Base-by-base conservation (phyloP, 1,140 invertebrate species). In the Temnothorax curvispinosus region DNA sequence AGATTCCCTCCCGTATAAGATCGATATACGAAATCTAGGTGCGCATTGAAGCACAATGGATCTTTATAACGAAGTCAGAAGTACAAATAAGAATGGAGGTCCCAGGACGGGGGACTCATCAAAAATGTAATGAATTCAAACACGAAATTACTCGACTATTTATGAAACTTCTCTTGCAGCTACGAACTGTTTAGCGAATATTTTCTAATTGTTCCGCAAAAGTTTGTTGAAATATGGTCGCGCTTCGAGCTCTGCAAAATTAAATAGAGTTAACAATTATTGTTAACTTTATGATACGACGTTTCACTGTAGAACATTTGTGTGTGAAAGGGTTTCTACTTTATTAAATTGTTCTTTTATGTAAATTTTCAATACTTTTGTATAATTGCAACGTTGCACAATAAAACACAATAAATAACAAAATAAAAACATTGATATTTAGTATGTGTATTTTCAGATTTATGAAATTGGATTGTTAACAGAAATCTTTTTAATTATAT, bases 251-350 rank as follows among this genome's bases (percentile, higher is more conserved):
- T 62, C 4, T 5, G 8, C 13, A n/a, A 50, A 75, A 84, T 84
- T 82, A 82, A 82, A 60, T 21, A 41, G 69, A 81, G 8, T 71
- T 81, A 81, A 58, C 80, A 44, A 58, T 54, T 13, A 75, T 60
- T 84, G 32, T 74, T 75, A 58, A 54, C 54, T 78, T 56, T 44
- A 41, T 44, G 7, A 77, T 35, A 35, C 13, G 32, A 69, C 13
- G 35, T 78, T 65, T 65, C 3, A 5, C 35, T 54, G 41, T 3
- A 35, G 27, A 4, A 74, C 32, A 41, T 76, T 41, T 62, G 35
- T 18, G 21, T 15, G 21, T 15, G 32, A 44, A 72, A 47, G 21
- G 15, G 35, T 62, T 60, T 47, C 13, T 27, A 64, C 1, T n/a
- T 54, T 38, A 58, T n/a, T 54, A 38, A 80, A 69, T 54, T 54